Percentiles rank a stretch among this genome's conserved stretches.
Evolutionary conservation across 37 sponge, comb jelly and placozoan species (phyloP).

Genomic region (Chondrilla cf. caribensis): DNA sequence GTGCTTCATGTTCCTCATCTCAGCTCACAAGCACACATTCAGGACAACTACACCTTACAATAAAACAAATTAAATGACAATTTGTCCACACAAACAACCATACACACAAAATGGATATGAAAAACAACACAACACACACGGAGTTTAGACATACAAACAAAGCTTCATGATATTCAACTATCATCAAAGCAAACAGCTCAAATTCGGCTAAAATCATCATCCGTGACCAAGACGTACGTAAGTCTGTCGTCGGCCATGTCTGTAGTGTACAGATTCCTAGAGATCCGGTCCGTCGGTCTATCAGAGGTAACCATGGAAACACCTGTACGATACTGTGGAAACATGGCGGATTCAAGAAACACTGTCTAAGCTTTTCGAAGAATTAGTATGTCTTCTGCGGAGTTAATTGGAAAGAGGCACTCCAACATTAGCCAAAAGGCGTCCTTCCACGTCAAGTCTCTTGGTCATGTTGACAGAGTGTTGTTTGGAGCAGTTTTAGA

Average conservation of each 20-base stretch:
- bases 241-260: neutral
- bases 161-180: neutral
- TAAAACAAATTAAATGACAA: neutral
- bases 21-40: neutral
- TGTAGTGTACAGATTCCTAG: too few relatives aligned
- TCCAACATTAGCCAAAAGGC: neutral
- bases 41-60: conserved; percentile 1
- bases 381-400: conserved; percentile 2
- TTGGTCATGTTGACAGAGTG: conserved; percentile 32
- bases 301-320: too few relatives aligned
- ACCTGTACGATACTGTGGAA: too few relatives aligned
- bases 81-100: neutral
- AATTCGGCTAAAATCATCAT: neutral
- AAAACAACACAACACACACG: neutral
- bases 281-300: too few relatives aligned
- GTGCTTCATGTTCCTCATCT: conserved; percentile 15
- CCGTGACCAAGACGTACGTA: neutral
- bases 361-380: neutral
- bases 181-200: neutral
- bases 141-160: neutral
- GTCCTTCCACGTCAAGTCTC: neutral
- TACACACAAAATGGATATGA: neutral
- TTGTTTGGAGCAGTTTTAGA: conserved; percentile 61
- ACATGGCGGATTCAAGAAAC: too few relatives aligned
- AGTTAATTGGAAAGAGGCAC: neutral